Evolutionary conservation across 2,797 vertebrate species (phyloP).

Genomic region (Hipposideros larvatus): DNA sequence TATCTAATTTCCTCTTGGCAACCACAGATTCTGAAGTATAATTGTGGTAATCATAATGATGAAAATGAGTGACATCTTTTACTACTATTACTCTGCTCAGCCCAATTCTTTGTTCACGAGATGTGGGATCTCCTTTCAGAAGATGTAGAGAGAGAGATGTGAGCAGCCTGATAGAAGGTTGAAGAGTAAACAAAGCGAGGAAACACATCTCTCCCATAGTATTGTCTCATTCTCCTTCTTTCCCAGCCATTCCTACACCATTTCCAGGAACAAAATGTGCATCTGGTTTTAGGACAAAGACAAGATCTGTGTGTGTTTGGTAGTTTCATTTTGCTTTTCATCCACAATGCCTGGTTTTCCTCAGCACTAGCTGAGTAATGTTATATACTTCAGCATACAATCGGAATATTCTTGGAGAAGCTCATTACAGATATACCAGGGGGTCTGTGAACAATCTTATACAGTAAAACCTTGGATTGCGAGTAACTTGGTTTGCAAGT

Average conservation of each 20-base stretch:
- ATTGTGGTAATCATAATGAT: constrained; percentile 39
- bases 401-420: not conserved
- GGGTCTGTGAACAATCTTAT: not conserved
- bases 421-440: not conserved
- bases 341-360: not conserved
- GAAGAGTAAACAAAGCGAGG: not conserved
- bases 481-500: too few species aligned
- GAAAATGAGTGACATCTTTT: constrained; percentile 12
- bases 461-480: too few species aligned
- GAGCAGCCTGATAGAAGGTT: not conserved
- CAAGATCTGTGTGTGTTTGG: not conserved
- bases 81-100: not conserved
- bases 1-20: constrained; percentile 53
- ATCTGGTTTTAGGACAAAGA: not conserved
- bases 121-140: not conserved
- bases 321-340: constrained; percentile 2
- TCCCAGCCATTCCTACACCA: not conserved
- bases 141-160: not conserved
- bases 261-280: not conserved
- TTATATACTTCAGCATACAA: not conserved
- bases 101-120: not conserved
- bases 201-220: not conserved
- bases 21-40: constrained; percentile 44
- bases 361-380: not conserved
- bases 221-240: not conserved